Base-by-base conservation (phyloP, 2,797 vertebrate species). In the Oreortyx pictus region DNA sequence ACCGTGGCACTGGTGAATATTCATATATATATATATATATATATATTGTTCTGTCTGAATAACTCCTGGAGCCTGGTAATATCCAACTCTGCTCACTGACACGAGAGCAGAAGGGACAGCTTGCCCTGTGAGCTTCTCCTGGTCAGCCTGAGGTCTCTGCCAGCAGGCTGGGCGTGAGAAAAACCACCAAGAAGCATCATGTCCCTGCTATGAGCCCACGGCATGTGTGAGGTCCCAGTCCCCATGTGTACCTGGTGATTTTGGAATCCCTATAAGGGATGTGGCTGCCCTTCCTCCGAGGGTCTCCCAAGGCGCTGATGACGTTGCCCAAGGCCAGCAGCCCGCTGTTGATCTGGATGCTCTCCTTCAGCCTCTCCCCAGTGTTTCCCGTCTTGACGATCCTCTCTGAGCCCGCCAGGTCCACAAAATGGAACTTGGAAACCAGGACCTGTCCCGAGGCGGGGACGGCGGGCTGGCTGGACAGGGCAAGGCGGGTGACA, bases 361-460 rank as follows among this genome's bases (percentile, higher is more conserved):
- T 99, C 97, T 99, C 99, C 91, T 98, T 99, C 75, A 99, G 98
- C 93, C 99, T 98, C 94, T 99, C 99, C 18, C 99, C 99, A 0
- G 98, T 98, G 97, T 99, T 99, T 52, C 99, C 99, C 0, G 98
- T 99, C 97, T 98, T 98, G 87, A 99, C 97, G 82, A 99, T 98
- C 56, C 99, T 98, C 95, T 99, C 99, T 0, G 99, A 99, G 79
- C 99, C 99, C 0, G 99, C 99, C 91, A 99, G 95, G 95, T 99
- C 99, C 88, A 99, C 99, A 66, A 99, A 99, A 96, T 99, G 99
- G 78, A 99, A 99, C 96, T 99, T 99, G 93, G 99, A 99, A 25
- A 98, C 97, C 8, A 99, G 97, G 96, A 99, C 97, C 86, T 99
- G 99, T 33, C 97, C 97, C 0, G 95, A 65, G 1, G 94, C 84